Conservation (phyloP, 2,888 invertebrate genomes). For the Lasioglossum figueresi region DNA sequence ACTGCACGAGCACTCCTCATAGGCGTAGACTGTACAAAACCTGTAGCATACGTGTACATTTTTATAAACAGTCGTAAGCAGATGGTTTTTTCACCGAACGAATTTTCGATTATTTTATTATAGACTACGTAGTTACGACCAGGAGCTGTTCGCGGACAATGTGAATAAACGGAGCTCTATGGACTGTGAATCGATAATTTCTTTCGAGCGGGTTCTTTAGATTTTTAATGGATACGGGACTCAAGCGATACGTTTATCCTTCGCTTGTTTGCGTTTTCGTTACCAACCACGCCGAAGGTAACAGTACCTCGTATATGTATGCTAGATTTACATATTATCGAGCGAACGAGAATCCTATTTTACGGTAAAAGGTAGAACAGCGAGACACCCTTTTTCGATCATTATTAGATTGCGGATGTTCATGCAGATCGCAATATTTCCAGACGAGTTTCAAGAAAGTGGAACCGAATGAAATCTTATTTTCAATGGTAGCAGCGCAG, state of each 20-base stretch:
- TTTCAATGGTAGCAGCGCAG: too few species aligned
- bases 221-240: not conserved
- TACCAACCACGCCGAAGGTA: not conserved
- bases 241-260: not conserved
- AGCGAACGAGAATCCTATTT: slow-evolving; percentile 24
- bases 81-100: not conserved
- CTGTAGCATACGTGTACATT: not conserved
- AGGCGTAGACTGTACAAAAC: not conserved
- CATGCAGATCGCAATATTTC: too few species aligned
- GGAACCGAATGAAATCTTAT: too few species aligned
- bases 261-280: not conserved
- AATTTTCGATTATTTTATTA: not conserved
- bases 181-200: slow-evolving; percentile 33
- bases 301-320: slow-evolving; percentile 69
- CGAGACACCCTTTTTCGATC: not conserved
- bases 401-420: not conserved
- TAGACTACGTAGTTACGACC: slow-evolving; percentile 43
- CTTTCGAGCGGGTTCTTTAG: not conserved
- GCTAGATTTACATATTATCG: slow-evolving; percentile 68
- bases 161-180: slow-evolving; percentile 69
- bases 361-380: not conserved
- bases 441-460: too few species aligned
- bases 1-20: not conserved
- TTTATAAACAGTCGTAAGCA: not conserved
- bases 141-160: slow-evolving; percentile 69